phyloP scores from a whole-genome alignment of 2,888 invertebrate genomes.

The Agelastica alni region DNA sequence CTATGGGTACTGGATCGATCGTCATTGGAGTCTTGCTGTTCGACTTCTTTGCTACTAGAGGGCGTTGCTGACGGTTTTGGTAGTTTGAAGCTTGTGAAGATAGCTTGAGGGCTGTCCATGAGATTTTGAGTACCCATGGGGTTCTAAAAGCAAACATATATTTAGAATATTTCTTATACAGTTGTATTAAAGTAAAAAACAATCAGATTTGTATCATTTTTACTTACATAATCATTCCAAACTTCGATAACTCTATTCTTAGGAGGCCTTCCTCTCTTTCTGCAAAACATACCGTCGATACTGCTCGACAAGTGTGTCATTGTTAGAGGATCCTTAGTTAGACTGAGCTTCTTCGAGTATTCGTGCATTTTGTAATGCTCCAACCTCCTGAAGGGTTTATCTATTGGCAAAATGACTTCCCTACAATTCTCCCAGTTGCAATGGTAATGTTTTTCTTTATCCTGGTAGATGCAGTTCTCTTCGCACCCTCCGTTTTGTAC shows the following conservation, averaged over 20 bases:
- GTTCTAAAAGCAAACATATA: constrained; percentile 41
- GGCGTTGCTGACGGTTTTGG: constrained; percentile 66
- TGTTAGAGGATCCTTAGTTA: constrained; percentile 57
- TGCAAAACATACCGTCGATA: constrained; percentile 88
- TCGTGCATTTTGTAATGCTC: constrained; percentile 86
- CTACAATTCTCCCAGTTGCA: constrained; percentile 89
- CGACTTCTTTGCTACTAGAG: constrained; percentile 49
- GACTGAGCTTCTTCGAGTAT: constrained; percentile 54
- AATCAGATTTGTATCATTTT: no score
- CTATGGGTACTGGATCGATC: constrained; percentile 53
- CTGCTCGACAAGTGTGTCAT: constrained; percentile 69
- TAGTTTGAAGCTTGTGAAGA: constrained; percentile 91
- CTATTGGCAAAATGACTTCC: constrained; percentile 75
- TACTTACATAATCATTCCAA: constrained; percentile 80
- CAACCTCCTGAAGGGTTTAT: constrained; percentile 77
- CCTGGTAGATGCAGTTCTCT: constrained; percentile 72
- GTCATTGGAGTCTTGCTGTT: constrained; percentile 52
- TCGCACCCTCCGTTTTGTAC: constrained; percentile 68
- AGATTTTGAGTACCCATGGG: constrained; percentile 53
- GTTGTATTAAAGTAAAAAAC: no score
- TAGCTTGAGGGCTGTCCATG: constrained; percentile 80
- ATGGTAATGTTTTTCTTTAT: constrained; percentile 84
- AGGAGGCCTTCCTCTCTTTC: constrained; percentile 94
- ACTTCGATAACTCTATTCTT: constrained; percentile 94
- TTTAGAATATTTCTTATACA: no score